These are phyloP conservation scores for Drosophila oshimai DNA, from an alignment of 1,140 invertebrate genomes.

Conservation along the genomic window DNA sequence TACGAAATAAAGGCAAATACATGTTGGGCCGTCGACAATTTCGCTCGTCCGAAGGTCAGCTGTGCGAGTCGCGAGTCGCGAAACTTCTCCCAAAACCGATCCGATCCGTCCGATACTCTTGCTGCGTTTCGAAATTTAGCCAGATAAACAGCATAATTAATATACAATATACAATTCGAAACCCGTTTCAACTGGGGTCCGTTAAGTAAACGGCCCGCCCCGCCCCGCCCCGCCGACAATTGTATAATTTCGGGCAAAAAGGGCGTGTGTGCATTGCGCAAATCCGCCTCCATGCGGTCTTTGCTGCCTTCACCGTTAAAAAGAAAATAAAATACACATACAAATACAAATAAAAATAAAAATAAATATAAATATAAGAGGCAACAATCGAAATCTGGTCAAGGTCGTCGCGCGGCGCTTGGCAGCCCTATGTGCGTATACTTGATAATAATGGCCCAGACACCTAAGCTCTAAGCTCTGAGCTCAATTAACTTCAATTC, in stretches of 20 bases:
- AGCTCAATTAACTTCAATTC: conserved; percentile 18
- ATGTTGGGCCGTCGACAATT: conserved; percentile 27
- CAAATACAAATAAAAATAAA: background rate
- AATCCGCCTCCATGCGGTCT: conserved; percentile 30
- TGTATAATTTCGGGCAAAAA: conserved; percentile 68
- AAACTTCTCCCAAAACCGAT: conserved; percentile 53
- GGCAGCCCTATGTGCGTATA: conserved; percentile 16
- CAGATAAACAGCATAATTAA: conserved; percentile 72
- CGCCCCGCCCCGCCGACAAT: conserved; percentile 50
- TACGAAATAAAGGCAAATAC: conserved; percentile 4
- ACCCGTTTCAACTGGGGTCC: conserved; percentile 54
- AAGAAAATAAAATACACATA: conserved; percentile 1
- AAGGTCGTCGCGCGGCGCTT: conserved; percentile 44
- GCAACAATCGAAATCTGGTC: conserved; percentile 54
- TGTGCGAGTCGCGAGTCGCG: conserved; percentile 38
- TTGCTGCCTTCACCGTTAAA: conserved; percentile 27
- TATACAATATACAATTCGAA: conserved; percentile 68
- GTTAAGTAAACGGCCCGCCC: conserved; percentile 38
- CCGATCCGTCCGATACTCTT: background rate
- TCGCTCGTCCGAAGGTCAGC: conserved; percentile 64
- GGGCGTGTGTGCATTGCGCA: conserved; percentile 62
- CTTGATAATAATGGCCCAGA: too few relatives aligned
- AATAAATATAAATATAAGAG: conserved; percentile 2
- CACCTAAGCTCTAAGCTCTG: conserved; percentile 7
- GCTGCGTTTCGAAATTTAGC: conserved; percentile 58